Base-by-base conservation (phyloP, 1,140 invertebrate genomes). In the Magallana ariakensis region DNA sequence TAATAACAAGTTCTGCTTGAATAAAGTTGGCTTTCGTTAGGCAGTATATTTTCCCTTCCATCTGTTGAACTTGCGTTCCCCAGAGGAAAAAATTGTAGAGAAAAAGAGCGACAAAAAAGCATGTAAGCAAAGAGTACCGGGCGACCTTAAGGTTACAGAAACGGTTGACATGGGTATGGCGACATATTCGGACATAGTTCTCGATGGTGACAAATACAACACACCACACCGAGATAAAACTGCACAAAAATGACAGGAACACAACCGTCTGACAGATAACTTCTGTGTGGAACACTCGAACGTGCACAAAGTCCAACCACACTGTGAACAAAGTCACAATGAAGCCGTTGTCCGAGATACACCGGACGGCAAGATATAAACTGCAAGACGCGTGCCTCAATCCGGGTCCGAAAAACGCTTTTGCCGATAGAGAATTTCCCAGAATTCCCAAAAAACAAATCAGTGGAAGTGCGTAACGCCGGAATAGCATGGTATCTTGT, bases 11-110 rank as follows among this genome's bases (percentile, higher is more conserved):
- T 62, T 87, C 85, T 26, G 82, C 92, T 95, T 87, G 95, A 95
- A 95, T 95, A 95, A 95, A 95, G 3, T 94, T 92, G 57, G 95
- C 93, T 11, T 96, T 93, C 46, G 95, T 96, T 89, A 96, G 94
- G 58, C 95, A 94, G 56, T 94, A 92, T 94, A 96, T 95, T 0
- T 94, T 58, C 15, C 85, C 88, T 9, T 80, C 83, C 85, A 84
- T 85, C 19, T 83, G 85, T 46, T 60, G 46, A 5, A 90, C 87
- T 56, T 81, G 57, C 13, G 89, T 90, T 13, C 90, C 91, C 89
- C 91, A 93, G 6, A 94, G 80, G 0, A 91, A 86, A 89, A 91
- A 92, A 46, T 88, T 91, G 89, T 93, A 93, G 26, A 90, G 66
- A 8, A 90, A 13, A 0, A 91, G 46, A 13, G 91, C 86, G 16